Percentiles rank a stretch among this genome's conserved stretches.
These are phyloP conservation scores for Volucella bombylans DNA, from an alignment of 2,888 invertebrate genomes.

Conservation along the genomic window DNA sequence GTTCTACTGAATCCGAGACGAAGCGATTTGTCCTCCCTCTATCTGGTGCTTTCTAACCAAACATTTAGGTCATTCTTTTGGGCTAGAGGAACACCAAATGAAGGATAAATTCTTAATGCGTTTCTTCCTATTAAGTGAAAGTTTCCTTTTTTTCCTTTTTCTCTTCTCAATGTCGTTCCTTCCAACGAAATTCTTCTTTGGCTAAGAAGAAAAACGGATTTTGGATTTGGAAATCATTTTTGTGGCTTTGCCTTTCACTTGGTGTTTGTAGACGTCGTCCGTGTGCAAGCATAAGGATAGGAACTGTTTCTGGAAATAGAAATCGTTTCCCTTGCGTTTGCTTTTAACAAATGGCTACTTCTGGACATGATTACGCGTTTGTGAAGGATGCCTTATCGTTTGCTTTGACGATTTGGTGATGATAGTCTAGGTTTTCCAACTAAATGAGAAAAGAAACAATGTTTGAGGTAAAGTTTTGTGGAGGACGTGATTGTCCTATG, in stretches of 20 bases:
- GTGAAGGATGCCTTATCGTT: constrained; percentile 22
- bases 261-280: background rate
- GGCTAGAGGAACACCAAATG: constrained; percentile 9
- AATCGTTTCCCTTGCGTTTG: constrained; percentile 11
- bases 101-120: constrained; percentile 56
- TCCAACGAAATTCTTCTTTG: background rate
- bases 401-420: constrained; percentile 15
- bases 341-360: constrained; percentile 25
- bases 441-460: background rate
- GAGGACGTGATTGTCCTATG: constrained; percentile 44
- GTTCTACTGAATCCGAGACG: constrained; percentile 32
- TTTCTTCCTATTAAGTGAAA: constrained; percentile 50
- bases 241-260: background rate
- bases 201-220: constrained; percentile 41
- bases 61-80: constrained; percentile 18
- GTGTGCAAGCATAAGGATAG: background rate
- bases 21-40: constrained; percentile 45
- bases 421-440: constrained; percentile 17
- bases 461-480: constrained; percentile 13
- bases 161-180: too few relatives aligned
- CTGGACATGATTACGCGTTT: constrained; percentile 35
- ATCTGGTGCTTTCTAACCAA: background rate
- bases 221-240: constrained; percentile 37
- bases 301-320: background rate
- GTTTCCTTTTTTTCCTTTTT: background rate